Conservation (phyloP, 2,888 invertebrate genomes). For the Apotomis turbidana region DNA sequence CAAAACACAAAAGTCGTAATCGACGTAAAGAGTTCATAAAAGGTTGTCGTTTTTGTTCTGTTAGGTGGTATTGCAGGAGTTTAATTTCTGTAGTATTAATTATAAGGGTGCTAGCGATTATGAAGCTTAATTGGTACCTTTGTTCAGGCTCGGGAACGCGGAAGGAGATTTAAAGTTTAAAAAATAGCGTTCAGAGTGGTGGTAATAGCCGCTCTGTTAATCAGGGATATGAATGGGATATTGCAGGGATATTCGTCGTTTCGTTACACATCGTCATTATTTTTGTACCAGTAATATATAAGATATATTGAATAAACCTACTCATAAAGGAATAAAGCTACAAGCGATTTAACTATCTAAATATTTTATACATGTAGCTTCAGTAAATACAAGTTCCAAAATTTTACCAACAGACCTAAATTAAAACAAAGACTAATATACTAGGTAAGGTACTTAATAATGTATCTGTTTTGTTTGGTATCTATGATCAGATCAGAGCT, state of each 20-base stretch:
- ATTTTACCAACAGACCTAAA: no score
- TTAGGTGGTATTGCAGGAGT: conserved; percentile 56
- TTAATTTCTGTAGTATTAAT: conserved; percentile 78
- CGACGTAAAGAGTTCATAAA: not conserved
- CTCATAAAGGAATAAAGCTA: no score
- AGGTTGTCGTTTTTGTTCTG: conserved; percentile 1
- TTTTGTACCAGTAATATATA: no score
- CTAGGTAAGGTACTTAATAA: no score
- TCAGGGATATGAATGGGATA: not conserved
- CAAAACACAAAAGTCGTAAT: conserved; percentile 11
- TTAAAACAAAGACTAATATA: no score
- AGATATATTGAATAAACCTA: no score
- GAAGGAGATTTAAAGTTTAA: conserved; percentile 64
- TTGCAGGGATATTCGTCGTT: not conserved
- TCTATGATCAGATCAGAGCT: no score
- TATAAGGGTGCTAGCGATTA: conserved; percentile 72
- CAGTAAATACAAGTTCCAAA: no score
- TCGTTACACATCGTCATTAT: no score
- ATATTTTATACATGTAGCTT: no score
- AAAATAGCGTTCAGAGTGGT: conserved; percentile 53
- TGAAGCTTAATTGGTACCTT: conserved; percentile 74
- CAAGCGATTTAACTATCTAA: no score
- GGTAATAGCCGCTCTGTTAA: conserved; percentile 34
- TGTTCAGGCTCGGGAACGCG: conserved; percentile 62
- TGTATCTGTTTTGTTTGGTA: no score